Evolutionary conservation across 2,888 invertebrate species (phyloP).

Genomic region (Drosophila austrosaltans): DNA sequence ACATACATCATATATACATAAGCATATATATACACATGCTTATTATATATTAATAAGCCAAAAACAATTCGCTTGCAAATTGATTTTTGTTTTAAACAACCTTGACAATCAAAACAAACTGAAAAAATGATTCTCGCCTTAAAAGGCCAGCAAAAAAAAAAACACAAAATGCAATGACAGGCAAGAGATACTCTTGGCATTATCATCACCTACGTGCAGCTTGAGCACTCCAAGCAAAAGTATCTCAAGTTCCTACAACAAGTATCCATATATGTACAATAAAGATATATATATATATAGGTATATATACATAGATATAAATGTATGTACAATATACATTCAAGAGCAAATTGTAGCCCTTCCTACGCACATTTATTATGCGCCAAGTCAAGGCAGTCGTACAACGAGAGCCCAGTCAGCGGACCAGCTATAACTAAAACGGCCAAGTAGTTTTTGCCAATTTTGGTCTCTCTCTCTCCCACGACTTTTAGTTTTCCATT

Average conservation of each 20-base stretch:
- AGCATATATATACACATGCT: not conserved
- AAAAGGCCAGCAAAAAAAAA: constrained; percentile 53
- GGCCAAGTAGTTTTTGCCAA: constrained; percentile 68
- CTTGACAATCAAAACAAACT: constrained; percentile 73
- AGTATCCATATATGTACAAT: constrained; percentile 42
- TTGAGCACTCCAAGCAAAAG: not conserved
- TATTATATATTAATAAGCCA: constrained; percentile 19
- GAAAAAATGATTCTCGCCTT: constrained; percentile 50
- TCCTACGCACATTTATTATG: constrained; percentile 51
- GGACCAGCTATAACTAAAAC: constrained; percentile 15
- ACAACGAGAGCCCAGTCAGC: constrained; percentile 11
- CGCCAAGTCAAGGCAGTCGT: constrained; percentile 45
- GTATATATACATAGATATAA: constrained; percentile 5
- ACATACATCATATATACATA: not conserved
- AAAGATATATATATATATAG: not conserved
- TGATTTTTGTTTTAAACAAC: constrained; percentile 64
- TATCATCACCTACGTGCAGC: constrained; percentile 48
- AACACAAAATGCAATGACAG: constrained; percentile 27
- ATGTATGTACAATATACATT: constrained; percentile 17
- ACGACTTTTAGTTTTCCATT: constrained; percentile 54
- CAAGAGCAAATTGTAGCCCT: constrained; percentile 27
- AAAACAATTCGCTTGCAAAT: constrained; percentile 58
- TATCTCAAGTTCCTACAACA: constrained; percentile 10
- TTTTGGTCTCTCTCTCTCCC: constrained; percentile 62
- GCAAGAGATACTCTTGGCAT: constrained; percentile 41